phyloP scores from a whole-genome alignment of 1,140 invertebrate species.

The Drosophila orosa region DNA sequence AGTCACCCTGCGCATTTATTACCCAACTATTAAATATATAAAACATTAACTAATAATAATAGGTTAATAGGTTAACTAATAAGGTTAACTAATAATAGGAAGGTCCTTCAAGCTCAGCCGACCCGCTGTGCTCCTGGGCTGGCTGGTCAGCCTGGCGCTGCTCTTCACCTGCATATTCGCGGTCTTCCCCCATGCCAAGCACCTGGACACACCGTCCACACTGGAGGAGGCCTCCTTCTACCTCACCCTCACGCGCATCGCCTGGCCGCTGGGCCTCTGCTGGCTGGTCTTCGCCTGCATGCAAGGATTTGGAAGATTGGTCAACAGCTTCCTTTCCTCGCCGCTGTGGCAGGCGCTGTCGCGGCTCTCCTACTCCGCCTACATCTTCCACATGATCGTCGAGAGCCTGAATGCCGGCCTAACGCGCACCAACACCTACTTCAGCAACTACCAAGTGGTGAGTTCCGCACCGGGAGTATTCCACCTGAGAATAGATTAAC shows the following conservation, averaged over 20 bases:
- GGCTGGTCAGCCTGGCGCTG: constrained; percentile 52
- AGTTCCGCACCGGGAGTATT: constrained; percentile 7
- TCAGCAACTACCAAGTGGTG: constrained; percentile 73
- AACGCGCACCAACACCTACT: constrained; percentile 55
- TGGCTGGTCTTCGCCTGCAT: constrained; percentile 90
- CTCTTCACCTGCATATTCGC: constrained; percentile 65
- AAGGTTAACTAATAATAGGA: too few species aligned
- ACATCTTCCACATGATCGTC: constrained; percentile 84
- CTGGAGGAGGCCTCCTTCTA: constrained; percentile 87
- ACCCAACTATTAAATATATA: too few species aligned
- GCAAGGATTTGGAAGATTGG: constrained; percentile 87
- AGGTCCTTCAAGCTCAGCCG: constrained; percentile 26
- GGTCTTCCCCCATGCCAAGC: constrained; percentile 44
- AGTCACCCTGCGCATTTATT: background rate
- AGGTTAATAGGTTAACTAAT: too few species aligned
- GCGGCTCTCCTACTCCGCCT: constrained; percentile 85
- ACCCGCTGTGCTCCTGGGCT: constrained; percentile 12
- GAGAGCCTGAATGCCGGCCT: constrained; percentile 33
- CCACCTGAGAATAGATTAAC: background rate
- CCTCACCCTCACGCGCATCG: constrained; percentile 86
- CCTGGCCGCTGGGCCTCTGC: constrained; percentile 87
- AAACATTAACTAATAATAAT: too few species aligned
- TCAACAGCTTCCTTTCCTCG: constrained; percentile 85
- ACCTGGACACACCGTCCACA: constrained; percentile 27
- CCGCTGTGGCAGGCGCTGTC: constrained; percentile 85